Evolutionary conservation across 2,888 invertebrate species (phyloP).

Genomic region (Drosophila pseudotalamancana): DNA sequence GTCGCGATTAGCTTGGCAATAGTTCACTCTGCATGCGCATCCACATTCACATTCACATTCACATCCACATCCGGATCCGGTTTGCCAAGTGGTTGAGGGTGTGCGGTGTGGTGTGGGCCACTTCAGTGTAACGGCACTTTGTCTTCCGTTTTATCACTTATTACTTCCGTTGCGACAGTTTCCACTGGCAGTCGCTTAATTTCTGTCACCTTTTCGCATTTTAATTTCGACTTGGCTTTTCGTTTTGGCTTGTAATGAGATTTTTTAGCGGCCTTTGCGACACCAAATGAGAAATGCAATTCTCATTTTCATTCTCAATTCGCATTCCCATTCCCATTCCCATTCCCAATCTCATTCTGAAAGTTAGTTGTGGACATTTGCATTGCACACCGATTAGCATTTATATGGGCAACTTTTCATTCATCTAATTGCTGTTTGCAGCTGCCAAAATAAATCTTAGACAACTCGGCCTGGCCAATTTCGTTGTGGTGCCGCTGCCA

Average conservation of each 20-base stretch:
- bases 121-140: conserved; percentile 53
- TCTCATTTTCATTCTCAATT: too few relatives aligned
- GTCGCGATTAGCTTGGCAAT: conserved; percentile 73
- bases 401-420: conserved; percentile 71
- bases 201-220: conserved; percentile 70
- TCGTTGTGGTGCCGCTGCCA: conserved; percentile 8
- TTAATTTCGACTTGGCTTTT: conserved; percentile 59
- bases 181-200: conserved; percentile 51
- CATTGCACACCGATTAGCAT: conserved; percentile 62
- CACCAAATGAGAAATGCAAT: conserved; percentile 53
- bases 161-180: conserved; percentile 74
- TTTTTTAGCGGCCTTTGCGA: conserved; percentile 36
- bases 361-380: conserved; percentile 16
- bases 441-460: conserved; percentile 70
- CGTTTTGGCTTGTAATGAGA: conserved; percentile 48
- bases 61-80: conserved; percentile 66
- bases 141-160: conserved; percentile 80
- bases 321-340: too few relatives aligned
- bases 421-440: conserved; percentile 67
- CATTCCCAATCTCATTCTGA: too few relatives aligned
- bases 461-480: conserved; percentile 45
- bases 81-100: conserved; percentile 50
- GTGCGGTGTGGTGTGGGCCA: conserved; percentile 7
- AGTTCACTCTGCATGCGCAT: conserved; percentile 50
- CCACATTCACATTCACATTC: conserved; percentile 61